These are phyloP conservation scores for Xanthia togata DNA, from an alignment of 2,888 invertebrate species.

Conservation along the genomic window DNA sequence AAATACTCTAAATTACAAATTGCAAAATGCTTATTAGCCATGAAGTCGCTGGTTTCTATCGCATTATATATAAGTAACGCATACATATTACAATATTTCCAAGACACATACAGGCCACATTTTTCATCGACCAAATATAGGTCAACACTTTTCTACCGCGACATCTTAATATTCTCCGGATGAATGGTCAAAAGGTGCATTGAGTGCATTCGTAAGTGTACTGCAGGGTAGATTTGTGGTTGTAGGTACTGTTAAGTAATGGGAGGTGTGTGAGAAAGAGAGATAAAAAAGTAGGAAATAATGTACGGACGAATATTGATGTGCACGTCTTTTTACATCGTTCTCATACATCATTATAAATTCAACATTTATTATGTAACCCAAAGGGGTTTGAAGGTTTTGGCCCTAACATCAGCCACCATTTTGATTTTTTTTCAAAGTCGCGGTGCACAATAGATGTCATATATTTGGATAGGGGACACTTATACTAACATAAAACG, in stretches of 20 bases:
- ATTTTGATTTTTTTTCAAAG: no score
- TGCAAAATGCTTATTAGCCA: not conserved
- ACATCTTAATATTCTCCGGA: conserved; percentile 38
- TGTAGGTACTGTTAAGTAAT: not conserved
- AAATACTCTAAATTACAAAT: not conserved
- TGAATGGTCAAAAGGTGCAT: conserved; percentile 46
- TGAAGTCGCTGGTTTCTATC: not conserved
- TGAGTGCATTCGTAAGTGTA: conserved; percentile 38
- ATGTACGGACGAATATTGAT: not conserved
- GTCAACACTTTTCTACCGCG: conserved; percentile 36
- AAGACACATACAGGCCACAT: conserved; percentile 25
- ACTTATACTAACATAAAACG: no score
- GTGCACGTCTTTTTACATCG: not conserved
- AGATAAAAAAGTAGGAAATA: not conserved
- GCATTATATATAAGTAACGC: conserved; percentile 4
- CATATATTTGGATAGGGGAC: no score
- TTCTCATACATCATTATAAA: not conserved
- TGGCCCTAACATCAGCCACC: no score
- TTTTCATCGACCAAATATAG: conserved; percentile 42
- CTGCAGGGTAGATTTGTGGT: conserved; percentile 2
- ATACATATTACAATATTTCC: conserved; percentile 26
- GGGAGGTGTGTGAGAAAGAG: not conserved
- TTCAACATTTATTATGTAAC: no score
- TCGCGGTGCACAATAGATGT: no score
- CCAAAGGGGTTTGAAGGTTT: no score